Conservation (phyloP, 2,113 vertebrate genomes). For the Scortum barcoo region DNA sequence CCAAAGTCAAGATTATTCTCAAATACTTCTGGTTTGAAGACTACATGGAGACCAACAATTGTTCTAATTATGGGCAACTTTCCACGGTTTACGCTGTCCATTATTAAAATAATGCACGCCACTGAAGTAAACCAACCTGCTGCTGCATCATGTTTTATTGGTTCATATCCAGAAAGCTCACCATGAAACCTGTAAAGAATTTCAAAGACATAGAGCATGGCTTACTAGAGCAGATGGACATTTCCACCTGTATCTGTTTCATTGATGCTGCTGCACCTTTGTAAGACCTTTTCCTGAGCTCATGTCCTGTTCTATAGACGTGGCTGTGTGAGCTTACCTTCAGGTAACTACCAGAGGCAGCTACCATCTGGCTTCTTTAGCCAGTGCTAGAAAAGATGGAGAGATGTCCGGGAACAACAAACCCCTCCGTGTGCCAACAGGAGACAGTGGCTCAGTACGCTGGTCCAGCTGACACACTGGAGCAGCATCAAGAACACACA, state of each 20-base stretch:
- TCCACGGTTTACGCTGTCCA: neutral
- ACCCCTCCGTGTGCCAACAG: constrained; percentile 21
- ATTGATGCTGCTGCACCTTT: neutral
- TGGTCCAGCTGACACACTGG: constrained; percentile 25
- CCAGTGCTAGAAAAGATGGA: constrained; percentile 25
- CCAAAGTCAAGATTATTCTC: neutral
- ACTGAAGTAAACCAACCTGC: neutral
- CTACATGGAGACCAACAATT: neutral
- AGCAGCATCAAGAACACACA: constrained; percentile 5
- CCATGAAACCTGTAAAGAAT: neutral
- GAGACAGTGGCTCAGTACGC: constrained; percentile 2
- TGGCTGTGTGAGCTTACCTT: neutral
- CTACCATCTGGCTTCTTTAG: constrained; percentile 9
- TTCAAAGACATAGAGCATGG: neutral
- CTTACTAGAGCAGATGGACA: neutral
- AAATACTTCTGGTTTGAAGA: neutral
- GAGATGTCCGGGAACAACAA: constrained; percentile 45
- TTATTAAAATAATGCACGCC: neutral
- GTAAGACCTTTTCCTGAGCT: neutral
- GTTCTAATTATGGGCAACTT: neutral
- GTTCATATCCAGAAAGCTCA: neutral
- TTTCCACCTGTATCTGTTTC: neutral
- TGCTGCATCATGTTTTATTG: neutral
- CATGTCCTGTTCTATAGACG: neutral
- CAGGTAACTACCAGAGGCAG: constrained; percentile 3